Evolutionary conservation across 2,888 invertebrate species (phyloP).

Genomic region (Tridacna crocea): DNA sequence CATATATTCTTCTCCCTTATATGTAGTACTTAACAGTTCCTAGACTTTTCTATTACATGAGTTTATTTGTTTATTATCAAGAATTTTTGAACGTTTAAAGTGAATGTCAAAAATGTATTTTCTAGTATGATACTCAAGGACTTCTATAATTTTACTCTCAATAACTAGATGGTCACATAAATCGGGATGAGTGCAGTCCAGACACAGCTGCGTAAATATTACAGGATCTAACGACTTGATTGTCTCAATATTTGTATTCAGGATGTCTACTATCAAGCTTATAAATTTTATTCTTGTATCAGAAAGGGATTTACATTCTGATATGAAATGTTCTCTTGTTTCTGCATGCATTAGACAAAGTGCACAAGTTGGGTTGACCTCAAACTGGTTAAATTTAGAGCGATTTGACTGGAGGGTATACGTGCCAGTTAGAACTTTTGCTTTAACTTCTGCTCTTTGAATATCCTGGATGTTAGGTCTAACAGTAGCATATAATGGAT

Average conservation of each 20-base stretch:
- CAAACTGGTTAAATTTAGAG: neutral
- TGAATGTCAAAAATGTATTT: neutral
- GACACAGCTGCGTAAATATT: neutral
- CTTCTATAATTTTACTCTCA: neutral
- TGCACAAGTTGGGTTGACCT: neutral
- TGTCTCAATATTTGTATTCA: neutral
- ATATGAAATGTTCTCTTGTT: conserved; percentile 8
- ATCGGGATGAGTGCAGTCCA: neutral
- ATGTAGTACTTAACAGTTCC: no score
- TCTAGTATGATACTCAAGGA: neutral
- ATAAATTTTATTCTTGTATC: neutral
- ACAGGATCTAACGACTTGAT: neutral
- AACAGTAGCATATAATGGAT: neutral
- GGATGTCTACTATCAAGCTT: neutral
- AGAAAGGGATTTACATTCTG: neutral
- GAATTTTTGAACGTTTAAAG: neutral
- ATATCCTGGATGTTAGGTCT: neutral
- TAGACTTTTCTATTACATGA: no score
- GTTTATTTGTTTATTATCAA: neutral
- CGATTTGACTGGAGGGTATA: conserved; percentile 2
- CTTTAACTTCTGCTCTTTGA: conserved; percentile 1
- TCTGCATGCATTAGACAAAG: neutral
- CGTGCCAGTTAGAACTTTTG: neutral
- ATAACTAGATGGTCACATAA: no score
- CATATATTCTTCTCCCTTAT: neutral